Evolutionary conservation across 2,113 vertebrate genomes (phyloP), one percentile per base, ranked within the genome.

Genomic region (Eptesicus fuscus): DNA sequence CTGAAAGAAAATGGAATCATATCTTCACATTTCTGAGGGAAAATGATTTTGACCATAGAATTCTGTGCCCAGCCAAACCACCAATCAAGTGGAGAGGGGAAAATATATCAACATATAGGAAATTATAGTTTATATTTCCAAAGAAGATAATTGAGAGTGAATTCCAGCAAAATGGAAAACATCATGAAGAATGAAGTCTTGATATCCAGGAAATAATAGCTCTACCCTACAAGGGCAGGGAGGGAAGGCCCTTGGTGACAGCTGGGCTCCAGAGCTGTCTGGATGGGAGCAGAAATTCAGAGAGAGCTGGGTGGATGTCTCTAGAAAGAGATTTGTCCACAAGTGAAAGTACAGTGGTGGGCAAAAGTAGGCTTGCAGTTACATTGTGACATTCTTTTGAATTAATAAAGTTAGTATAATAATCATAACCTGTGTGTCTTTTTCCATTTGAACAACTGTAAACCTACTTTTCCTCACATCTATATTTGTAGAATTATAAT

Each of bases 1-100:
- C 37, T 91, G 23, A 37, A 93, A 91, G 79, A 91, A 91, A 76
- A 65, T 91, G 86, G 78, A 93, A 91, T 4, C 37, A 65, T 42
- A 49, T 22, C 13, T 90, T 89, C 37, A 37, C 37, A 49, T 42
- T 88, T 90, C 28, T 70, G 32, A 88, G 44, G 78, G 35, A 78
- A 94, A 88, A 25, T 61, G 40, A 73, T 82, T 95, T 92, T 78
- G 70, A 90, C 4, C 4, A 47, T 14, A 53, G 35, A 65, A 73
- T 76, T 94, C 13, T 89, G 51, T 93, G 40, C 14, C 22, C 69
- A 85, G 23, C 16, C 91, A 94, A 97, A 79, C 30, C 35, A n/a
- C 42, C 9, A 61, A 32, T 30, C 63, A 74, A 76, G 42, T 23
- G 70, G 23, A 84, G 28, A 77, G 10, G 9, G 30, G 16, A 73